These are phyloP conservation scores for Plumapathes pennacea DNA, from an alignment of 92 coral and sea anemone species.

Conservation along the genomic window DNA sequence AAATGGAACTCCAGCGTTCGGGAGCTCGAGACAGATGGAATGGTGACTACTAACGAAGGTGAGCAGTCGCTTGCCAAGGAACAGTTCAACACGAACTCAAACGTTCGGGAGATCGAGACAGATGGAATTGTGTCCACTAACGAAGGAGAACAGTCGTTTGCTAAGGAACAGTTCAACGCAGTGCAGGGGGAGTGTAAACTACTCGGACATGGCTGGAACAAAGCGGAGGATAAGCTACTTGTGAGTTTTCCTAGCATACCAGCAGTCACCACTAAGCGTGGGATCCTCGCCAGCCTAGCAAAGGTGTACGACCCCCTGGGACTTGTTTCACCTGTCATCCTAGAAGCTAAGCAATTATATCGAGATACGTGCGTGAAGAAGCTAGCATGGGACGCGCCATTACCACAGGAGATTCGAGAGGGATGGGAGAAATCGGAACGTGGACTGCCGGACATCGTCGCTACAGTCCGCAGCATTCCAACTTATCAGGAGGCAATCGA, in stretches of 20 bases:
- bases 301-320: constrained; percentile 62
- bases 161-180: constrained; percentile 27
- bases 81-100: too few relatives aligned
- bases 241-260: constrained; percentile 28
- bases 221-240: constrained; percentile 22
- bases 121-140: too few relatives aligned
- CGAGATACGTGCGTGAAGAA: constrained; percentile 40
- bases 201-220: constrained; percentile 37
- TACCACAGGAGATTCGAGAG: constrained; percentile 16
- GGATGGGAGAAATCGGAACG: constrained; percentile 44
- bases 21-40: constrained; percentile 39
- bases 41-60: too few relatives aligned
- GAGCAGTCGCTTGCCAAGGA: constrained; percentile 39
- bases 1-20: constrained; percentile 30
- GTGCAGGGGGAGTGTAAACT: constrained; percentile 20
- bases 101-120: too few relatives aligned
- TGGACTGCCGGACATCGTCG: constrained; percentile 15
- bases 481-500: constrained; percentile 38
- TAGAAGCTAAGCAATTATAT: constrained; percentile 43
- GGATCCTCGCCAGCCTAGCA: constrained; percentile 30
- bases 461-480: constrained; percentile 34
- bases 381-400: constrained; percentile 40
- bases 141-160: too few relatives aligned
- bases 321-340: constrained; percentile 37
- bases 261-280: constrained; percentile 34